phyloP scores from a whole-genome alignment of 2,888 invertebrate genomes.

The Anodontia alba region DNA sequence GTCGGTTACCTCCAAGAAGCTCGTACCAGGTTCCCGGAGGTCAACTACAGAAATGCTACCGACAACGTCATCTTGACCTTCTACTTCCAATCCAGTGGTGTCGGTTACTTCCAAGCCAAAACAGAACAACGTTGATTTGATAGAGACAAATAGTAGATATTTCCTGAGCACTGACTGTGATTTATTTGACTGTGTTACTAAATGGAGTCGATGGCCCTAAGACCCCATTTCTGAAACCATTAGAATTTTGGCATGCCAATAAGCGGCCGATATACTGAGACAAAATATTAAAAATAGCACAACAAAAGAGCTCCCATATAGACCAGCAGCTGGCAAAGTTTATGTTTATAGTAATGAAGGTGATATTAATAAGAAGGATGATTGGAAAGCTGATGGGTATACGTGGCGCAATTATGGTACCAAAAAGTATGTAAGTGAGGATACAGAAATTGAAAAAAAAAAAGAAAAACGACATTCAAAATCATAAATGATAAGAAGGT shows the following conservation, averaged over 20 bases:
- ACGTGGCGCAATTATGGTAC: conserved; percentile 41
- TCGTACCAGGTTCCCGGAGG: no score
- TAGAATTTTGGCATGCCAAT: conserved; percentile 1
- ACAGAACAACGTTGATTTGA: background rate
- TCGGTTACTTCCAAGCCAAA: no score
- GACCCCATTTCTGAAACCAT: conserved; percentile 14
- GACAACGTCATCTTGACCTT: no score
- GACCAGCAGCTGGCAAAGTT: conserved; percentile 14
- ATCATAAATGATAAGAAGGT: background rate
- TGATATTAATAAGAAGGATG: conserved; percentile 26
- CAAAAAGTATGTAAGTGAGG: conserved; percentile 7
- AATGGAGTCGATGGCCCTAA: conserved; percentile 19
- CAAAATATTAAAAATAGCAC: conserved; percentile 26
- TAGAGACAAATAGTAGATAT: conserved; percentile 10
- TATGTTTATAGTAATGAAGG: conserved; percentile 25
- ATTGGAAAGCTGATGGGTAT: conserved; percentile 43
- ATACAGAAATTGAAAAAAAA: conserved; percentile 6
- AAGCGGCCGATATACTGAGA: conserved; percentile 34
- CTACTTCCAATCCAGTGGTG: no score
- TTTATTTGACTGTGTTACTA: no score
- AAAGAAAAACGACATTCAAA: background rate
- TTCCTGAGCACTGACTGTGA: conserved; percentile 5
- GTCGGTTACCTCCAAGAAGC: no score
- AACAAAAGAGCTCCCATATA: conserved; percentile 33
- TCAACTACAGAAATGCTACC: no score